Conservation (phyloP, 2,113 vertebrate genomes). For the Seriola rivoliana region DNA sequence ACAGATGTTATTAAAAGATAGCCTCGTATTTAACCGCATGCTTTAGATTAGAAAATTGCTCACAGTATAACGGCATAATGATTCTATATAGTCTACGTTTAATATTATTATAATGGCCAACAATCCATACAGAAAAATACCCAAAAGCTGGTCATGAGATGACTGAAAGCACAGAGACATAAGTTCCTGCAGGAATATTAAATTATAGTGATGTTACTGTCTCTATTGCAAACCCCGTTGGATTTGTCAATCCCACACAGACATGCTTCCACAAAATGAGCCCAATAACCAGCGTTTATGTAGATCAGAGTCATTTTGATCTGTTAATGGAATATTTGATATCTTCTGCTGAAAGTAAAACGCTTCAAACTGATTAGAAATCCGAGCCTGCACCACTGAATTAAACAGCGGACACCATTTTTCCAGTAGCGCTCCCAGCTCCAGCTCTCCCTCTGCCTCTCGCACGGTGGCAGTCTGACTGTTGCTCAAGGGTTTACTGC, state of each 20-base stretch:
- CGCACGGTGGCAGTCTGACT: slow-evolving; percentile 74
- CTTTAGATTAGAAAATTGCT: neutral
- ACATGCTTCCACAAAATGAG: neutral
- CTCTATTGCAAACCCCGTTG: slow-evolving; percentile 12
- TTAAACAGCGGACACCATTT: slow-evolving; percentile 33
- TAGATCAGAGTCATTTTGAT: neutral
- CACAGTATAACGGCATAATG: neutral
- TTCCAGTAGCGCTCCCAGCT: slow-evolving; percentile 21
- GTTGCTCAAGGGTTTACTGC: slow-evolving; percentile 34
- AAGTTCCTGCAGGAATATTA: slow-evolving; percentile 29
- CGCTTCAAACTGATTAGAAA: slow-evolving; percentile 40
- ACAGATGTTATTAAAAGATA: neutral
- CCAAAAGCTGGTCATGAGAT: neutral
- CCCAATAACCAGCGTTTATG: neutral
- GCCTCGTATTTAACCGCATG: neutral
- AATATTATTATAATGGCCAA: neutral
- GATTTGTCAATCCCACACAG: slow-evolving; percentile 1
- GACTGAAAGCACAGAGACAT: neutral
- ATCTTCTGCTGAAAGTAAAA: neutral
- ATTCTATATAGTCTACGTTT: neutral
- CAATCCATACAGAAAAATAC: neutral
- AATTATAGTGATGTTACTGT: neutral
- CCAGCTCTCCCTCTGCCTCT: slow-evolving; percentile 51
- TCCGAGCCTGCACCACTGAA: slow-evolving; percentile 39
- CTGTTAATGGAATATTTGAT: slow-evolving; percentile 5